These are phyloP conservation scores for Salvelinus sp. DNA, from an alignment of 2,113 vertebrate genomes.

Conservation along the genomic window DNA sequence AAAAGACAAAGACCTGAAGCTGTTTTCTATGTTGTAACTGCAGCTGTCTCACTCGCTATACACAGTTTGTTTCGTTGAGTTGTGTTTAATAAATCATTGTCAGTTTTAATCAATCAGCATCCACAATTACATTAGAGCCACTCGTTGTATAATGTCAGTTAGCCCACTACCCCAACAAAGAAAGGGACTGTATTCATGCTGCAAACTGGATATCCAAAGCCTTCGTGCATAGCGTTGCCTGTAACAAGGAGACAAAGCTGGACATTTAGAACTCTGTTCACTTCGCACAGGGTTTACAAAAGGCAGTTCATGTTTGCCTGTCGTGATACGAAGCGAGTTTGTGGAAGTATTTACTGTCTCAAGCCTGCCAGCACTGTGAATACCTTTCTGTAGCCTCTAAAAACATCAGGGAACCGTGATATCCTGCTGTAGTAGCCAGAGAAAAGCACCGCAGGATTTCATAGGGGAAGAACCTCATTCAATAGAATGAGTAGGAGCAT, in stretches of 20 bases:
- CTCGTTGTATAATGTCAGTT: slow-evolving; percentile 16
- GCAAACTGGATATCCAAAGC: too few relatives aligned
- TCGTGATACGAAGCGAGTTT: slow-evolving; percentile 8
- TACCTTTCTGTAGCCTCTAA: background rate
- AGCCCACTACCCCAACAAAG: slow-evolving; percentile 16
- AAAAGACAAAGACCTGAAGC: background rate
- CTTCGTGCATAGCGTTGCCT: background rate
- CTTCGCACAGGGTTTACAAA: slow-evolving; percentile 26
- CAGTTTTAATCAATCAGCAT: too few relatives aligned
- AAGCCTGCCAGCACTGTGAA: slow-evolving; percentile 32
- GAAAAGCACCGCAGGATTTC: slow-evolving; percentile 24
- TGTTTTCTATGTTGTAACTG: background rate
- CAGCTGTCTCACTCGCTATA: slow-evolving; percentile 1
- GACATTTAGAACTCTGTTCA: slow-evolving; percentile 10
- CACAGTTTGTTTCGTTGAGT: slow-evolving; percentile 16
- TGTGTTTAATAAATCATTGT: too few relatives aligned
- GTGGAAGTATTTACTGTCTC: slow-evolving; percentile 46
- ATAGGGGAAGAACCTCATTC: slow-evolving; percentile 27
- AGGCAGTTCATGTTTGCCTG: background rate
- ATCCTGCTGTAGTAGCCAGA: slow-evolving; percentile 14
- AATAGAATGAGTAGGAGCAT: slow-evolving; percentile 18
- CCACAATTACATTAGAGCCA: too few relatives aligned
- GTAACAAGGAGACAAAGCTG: background rate
- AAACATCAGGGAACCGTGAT: slow-evolving; percentile 5
- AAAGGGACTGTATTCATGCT: slow-evolving; percentile 15